Evolutionary conservation across 2,797 vertebrate genomes (phyloP).

Genomic region (Graptemys geographica): DNA sequence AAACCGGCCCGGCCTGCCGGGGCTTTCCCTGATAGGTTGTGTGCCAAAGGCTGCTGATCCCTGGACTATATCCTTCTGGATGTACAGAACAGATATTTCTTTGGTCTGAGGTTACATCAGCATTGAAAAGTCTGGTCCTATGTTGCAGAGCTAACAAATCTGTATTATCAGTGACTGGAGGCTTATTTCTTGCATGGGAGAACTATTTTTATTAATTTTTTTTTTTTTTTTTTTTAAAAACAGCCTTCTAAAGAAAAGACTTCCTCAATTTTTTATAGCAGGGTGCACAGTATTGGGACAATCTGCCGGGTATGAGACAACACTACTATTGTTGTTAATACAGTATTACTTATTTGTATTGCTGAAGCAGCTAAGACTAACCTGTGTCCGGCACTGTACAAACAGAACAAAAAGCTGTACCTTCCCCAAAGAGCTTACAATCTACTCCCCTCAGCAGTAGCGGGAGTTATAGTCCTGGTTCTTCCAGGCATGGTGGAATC

Average conservation of each 20-base stretch:
- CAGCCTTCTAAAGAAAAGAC: background rate
- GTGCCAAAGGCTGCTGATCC: too few species aligned
- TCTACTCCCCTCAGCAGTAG: background rate
- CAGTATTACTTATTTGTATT: background rate
- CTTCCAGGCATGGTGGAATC: background rate
- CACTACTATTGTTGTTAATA: background rate
- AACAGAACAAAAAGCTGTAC: background rate
- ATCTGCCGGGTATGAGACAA: background rate
- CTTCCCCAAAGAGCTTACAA: background rate
- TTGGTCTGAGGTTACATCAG: background rate
- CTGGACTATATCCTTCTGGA: background rate
- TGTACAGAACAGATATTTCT: background rate
- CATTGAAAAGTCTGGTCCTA: background rate
- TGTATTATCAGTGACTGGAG: background rate
- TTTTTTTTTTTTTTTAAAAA: background rate
- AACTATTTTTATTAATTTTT: background rate
- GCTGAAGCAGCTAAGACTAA: background rate
- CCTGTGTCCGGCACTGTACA: background rate
- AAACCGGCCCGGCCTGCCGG: too few species aligned
- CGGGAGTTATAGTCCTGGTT: fast-evolving
- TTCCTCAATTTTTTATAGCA: background rate
- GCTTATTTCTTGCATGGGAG: background rate
- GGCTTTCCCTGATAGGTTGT: too few species aligned
- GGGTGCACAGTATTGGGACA: background rate
- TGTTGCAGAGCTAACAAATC: background rate